Evolutionary conservation across 2,888 invertebrate species (phyloP).

Genomic region (Sphaerophoria rueppellii): DNA sequence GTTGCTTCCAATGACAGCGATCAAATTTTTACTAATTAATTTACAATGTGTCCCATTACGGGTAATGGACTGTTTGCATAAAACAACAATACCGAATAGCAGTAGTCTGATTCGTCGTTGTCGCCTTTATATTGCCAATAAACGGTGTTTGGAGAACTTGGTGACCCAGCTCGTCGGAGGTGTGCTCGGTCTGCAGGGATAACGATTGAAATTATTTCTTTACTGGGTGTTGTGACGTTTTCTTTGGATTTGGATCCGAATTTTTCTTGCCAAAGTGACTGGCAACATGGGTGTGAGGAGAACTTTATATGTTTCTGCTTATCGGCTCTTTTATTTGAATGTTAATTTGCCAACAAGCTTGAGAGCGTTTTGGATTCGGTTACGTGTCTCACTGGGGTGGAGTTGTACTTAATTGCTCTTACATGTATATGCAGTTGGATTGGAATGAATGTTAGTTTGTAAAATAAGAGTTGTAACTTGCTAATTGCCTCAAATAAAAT

Average conservation of each 20-base stretch:
- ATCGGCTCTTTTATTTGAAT: constrained; percentile 51
- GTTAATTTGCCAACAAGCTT: constrained; percentile 53
- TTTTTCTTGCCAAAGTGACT: constrained; percentile 38
- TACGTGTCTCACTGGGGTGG: constrained; percentile 44
- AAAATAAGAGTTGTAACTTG: constrained; percentile 54
- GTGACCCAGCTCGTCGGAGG: constrained; percentile 23
- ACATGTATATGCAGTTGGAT: not conserved
- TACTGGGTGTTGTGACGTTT: constrained; percentile 65
- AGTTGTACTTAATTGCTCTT: not conserved
- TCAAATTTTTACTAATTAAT: constrained; percentile 74
- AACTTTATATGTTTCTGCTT: constrained; percentile 38
- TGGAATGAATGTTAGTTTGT: constrained; percentile 55
- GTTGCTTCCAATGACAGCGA: constrained; percentile 65
- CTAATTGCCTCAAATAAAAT: constrained; percentile 64
- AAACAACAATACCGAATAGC: constrained; percentile 5
- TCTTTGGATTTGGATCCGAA: constrained; percentile 53
- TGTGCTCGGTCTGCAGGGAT: constrained; percentile 23
- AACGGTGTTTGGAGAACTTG: constrained; percentile 19
- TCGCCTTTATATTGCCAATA: not conserved
- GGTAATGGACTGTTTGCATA: constrained; percentile 55
- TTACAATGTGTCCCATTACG: constrained; percentile 73
- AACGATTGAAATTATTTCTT: constrained; percentile 68
- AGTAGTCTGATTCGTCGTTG: not conserved
- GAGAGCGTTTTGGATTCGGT: constrained; percentile 15
- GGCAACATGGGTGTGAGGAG: constrained; percentile 51